phyloP scores from a whole-genome alignment of 2,113 vertebrate genomes.

The Rhadina sibilatrix region DNA sequence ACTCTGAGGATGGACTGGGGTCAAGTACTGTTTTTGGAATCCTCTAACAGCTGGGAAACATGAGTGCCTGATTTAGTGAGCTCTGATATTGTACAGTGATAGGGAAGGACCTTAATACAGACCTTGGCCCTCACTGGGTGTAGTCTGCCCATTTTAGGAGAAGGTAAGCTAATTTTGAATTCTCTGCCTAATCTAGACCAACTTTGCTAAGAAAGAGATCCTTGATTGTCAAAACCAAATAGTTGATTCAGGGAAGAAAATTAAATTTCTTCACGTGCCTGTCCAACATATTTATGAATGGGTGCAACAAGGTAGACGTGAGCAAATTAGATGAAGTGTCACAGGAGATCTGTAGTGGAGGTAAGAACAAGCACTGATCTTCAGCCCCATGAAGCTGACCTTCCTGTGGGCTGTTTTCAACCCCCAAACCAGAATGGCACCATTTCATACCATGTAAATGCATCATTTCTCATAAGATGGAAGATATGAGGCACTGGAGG shows the following conservation, averaged over 20 bases:
- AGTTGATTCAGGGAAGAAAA: not conserved
- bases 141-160: not conserved
- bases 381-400: not conserved
- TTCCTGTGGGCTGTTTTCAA: not conserved
- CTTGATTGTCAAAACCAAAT: accelerated
- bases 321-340: not conserved
- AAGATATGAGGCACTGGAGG: not conserved
- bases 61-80: not conserved
- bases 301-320: not conserved
- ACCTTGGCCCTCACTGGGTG: not conserved
- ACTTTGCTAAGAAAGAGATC: not conserved
- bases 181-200: not conserved
- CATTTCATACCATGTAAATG: not conserved
- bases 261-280: not conserved
- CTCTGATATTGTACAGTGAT: not conserved
- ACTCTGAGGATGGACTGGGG: not conserved
- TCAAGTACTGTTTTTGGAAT: not conserved
- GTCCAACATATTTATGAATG: not conserved
- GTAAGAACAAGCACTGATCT: not conserved
- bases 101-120: not conserved
- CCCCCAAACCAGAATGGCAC: not conserved
- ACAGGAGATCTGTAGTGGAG: not conserved
- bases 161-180: not conserved
- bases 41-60: not conserved
- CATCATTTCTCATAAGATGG: not conserved